Evolutionary conservation across 2,797 vertebrate genomes (phyloP).

Genomic region (Myiothlypis chrysogaster): DNA sequence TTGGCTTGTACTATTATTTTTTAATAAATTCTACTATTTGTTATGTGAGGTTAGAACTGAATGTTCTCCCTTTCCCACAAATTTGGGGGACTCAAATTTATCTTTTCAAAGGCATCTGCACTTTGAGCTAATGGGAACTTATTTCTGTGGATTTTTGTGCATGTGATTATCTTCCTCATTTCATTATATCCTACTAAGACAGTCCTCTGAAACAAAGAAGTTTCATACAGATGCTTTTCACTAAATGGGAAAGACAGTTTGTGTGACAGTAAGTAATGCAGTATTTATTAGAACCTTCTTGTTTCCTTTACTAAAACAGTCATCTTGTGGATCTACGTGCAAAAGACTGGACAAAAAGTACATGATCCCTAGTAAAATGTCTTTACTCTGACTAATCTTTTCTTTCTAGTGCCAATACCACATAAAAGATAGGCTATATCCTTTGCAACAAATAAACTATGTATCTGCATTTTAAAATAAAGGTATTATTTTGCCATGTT

Average conservation of each 20-base stretch:
- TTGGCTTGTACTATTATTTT: neutral
- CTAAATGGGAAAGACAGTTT: neutral
- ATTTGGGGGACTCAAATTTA: neutral
- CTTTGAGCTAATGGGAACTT: neutral
- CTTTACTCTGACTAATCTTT: constrained; percentile 2
- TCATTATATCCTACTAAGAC: neutral
- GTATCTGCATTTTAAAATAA: neutral
- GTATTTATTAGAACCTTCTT: neutral
- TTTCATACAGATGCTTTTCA: neutral
- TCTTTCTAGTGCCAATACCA: neutral
- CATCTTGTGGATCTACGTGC: neutral
- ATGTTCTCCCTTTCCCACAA: neutral
- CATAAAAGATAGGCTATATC: neutral
- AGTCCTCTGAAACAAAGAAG: neutral
- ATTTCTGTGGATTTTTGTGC: neutral
- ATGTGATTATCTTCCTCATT: neutral
- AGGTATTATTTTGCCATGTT: neutral
- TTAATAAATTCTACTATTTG: neutral
- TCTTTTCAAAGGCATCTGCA: neutral
- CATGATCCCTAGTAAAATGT: neutral
- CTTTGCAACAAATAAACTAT: neutral
- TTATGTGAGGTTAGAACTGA: neutral
- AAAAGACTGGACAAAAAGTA: neutral
- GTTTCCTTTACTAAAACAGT: neutral
- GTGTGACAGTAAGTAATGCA: neutral